Percentiles rank a stretch among this genome's conserved stretches.
phyloP scores from a whole-genome alignment of 1,140 invertebrate species.

The Lepidurus packardi region DNA sequence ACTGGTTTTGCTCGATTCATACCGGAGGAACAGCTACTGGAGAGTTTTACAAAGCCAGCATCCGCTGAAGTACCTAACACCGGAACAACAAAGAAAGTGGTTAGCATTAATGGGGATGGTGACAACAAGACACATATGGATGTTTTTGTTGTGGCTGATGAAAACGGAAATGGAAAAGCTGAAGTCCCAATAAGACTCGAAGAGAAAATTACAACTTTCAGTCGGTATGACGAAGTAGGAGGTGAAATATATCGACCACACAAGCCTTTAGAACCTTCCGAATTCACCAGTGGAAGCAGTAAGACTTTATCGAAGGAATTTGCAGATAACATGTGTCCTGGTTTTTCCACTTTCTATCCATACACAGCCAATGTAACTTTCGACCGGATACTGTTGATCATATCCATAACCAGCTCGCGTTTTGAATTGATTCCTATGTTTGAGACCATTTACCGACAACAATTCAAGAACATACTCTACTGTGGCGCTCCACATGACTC shows the following conservation, averaged over 20 bases:
- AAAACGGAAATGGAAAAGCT: not conserved
- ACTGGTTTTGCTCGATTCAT: constrained; percentile 35
- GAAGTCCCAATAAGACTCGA: not conserved
- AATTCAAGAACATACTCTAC: constrained; percentile 44
- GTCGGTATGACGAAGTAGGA: not conserved
- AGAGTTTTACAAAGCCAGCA: not conserved
- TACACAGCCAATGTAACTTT: constrained; percentile 36
- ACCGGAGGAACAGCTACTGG: constrained; percentile 31
- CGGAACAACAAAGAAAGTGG: not conserved
- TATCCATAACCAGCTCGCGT: constrained; percentile 42
- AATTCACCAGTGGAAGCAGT: constrained; percentile 23
- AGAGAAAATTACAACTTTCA: not conserved
- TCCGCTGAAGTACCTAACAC: not conserved
- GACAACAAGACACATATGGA: not conserved
- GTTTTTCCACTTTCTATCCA: constrained; percentile 40
- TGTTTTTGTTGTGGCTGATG: not conserved
- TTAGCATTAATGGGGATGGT: not conserved
- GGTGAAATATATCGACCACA: not conserved
- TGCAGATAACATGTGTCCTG: constrained; percentile 41
- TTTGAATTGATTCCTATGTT: constrained; percentile 43
- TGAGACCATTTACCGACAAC: constrained; percentile 41
- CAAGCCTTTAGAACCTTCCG: constrained; percentile 5
- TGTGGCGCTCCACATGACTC: constrained; percentile 43
- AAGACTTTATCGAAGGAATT: constrained; percentile 39
- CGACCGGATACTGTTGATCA: constrained; percentile 40